These are phyloP conservation scores for Calliopsis andreniformis DNA, from an alignment of 1,140 invertebrate species.

Conservation along the genomic window DNA sequence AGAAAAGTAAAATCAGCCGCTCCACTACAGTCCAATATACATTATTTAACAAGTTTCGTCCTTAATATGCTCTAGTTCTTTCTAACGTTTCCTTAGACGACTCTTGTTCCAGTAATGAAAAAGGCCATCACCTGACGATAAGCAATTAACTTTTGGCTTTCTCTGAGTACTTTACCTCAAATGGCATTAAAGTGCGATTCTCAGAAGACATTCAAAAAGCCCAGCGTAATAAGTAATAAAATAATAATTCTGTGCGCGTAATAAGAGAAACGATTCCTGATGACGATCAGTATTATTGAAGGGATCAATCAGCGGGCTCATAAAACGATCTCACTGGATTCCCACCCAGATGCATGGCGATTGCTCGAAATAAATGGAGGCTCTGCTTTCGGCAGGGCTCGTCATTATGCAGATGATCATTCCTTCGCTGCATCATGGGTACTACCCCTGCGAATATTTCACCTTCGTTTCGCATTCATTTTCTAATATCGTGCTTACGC, in stretches of 20 bases:
- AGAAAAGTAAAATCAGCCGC: background rate
- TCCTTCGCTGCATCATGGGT: background rate
- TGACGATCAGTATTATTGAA: slow-evolving; percentile 33
- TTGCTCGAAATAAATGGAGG: slow-evolving; percentile 38
- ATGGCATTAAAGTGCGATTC: slow-evolving; percentile 5
- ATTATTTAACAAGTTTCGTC: too few relatives aligned
- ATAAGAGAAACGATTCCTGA: slow-evolving; percentile 41
- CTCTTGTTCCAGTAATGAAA: background rate
- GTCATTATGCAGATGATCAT: slow-evolving; percentile 41
- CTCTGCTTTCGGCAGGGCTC: background rate
- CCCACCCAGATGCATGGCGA: slow-evolving; percentile 26
- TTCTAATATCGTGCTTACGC: background rate
- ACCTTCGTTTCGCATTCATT: slow-evolving; percentile 6
- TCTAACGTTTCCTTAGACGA: background rate
- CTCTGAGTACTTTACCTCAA: background rate
- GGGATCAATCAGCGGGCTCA: slow-evolving; percentile 29
- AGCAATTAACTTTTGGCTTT: slow-evolving; percentile 6
- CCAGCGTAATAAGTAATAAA: too few relatives aligned
- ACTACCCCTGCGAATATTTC: slow-evolving; percentile 2
- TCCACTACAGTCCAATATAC: background rate
- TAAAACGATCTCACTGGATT: slow-evolving; percentile 12
- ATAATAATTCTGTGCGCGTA: slow-evolving; percentile 31
- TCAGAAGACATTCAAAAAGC: slow-evolving; percentile 7
- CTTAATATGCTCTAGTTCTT: background rate
- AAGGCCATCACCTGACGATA: background rate